Percentiles rank a stretch among this genome's conserved stretches.
These are phyloP conservation scores for Poecilobothrus nobilitatus DNA, from an alignment of 2,888 invertebrate genomes.

Conservation along the genomic window DNA sequence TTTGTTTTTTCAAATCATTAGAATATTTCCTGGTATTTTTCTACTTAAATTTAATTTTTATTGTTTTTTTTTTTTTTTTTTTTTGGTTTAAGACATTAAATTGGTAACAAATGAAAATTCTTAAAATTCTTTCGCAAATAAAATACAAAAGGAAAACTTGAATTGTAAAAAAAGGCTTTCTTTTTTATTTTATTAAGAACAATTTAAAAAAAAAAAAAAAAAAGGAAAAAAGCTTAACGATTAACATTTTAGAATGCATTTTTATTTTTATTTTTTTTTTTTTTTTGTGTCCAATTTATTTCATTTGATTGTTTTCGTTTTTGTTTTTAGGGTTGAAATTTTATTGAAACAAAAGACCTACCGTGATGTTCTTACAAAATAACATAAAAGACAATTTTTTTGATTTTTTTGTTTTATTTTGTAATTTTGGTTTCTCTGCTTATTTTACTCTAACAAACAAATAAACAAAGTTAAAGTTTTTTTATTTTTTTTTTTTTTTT, in stretches of 20 bases:
- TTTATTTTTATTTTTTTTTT: too few species aligned
- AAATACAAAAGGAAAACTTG: neutral
- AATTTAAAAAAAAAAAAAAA: neutral
- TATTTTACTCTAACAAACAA: neutral
- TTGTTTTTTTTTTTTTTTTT: neutral
- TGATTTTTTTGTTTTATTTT: neutral
- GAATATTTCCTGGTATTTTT: too few species aligned
- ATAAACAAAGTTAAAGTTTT: neutral
- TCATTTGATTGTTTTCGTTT: neutral
- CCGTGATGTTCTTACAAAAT: neutral
- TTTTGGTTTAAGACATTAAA: neutral
- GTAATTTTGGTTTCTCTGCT: too few species aligned
- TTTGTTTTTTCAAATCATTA: too few species aligned
- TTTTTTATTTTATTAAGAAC: neutral
- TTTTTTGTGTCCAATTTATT: neutral
- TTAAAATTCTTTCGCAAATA: neutral
- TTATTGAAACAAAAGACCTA: neutral
- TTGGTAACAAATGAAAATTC: neutral
- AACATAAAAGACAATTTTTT: conserved; percentile 1
- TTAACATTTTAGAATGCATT: neutral
- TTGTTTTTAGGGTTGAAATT: neutral
- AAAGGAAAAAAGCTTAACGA: neutral
- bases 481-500: too few species aligned
- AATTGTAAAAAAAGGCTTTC: neutral
- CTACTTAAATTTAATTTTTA: too few species aligned